Evolutionary conservation across 2,888 invertebrate genomes (phyloP), one percentile per base, ranked within the genome.

Genomic region (Torymus aiolomorphi): DNA sequence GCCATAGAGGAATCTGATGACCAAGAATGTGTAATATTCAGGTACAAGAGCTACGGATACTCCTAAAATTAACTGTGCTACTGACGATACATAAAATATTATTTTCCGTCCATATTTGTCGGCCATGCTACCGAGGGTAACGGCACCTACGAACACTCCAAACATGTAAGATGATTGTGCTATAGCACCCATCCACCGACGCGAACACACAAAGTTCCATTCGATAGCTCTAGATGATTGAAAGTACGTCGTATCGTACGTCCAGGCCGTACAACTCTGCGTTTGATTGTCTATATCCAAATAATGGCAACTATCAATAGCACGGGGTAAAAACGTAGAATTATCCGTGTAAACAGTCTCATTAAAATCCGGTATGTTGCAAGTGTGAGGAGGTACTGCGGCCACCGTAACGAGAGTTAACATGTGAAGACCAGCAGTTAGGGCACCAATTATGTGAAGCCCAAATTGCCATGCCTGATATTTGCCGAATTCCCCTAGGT

Each of bases 341-440:
- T 71, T 62, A 16, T 1, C 3, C 2, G n/a, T 12, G 16, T 31
- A 13, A 14, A 56, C 16, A n/a, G 57, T 67, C 0, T 54, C 67
- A 14, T 78, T 69, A 10, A 24, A 8, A 13, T 52, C 59, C 1
- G 31, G 42, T 51, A 20, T 83, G n/a, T 57, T 16, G 67, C 80
- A 82, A 8, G 91, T 90, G 91, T 96, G 95, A 59, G 94, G 94
- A 1, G 96, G 96, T 69, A 95, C 94, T 14, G 96, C 96, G 1
- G 95, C 95, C 0, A 96, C 95, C 0, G 96, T 96, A 12, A 95
- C 94, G 76, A 96, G 89, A 0, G 95, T 95, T 82, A 96, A 90
- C 96, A 96, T 96, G 88, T 96, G 96, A 87, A 95, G 91, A 13
- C 96, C 96, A 1, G 96, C 96, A 0, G 95, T 95, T 85, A 96